Evolutionary conservation across 2,888 invertebrate genomes (phyloP).

Genomic region (Ptychoptera contaminata): DNA sequence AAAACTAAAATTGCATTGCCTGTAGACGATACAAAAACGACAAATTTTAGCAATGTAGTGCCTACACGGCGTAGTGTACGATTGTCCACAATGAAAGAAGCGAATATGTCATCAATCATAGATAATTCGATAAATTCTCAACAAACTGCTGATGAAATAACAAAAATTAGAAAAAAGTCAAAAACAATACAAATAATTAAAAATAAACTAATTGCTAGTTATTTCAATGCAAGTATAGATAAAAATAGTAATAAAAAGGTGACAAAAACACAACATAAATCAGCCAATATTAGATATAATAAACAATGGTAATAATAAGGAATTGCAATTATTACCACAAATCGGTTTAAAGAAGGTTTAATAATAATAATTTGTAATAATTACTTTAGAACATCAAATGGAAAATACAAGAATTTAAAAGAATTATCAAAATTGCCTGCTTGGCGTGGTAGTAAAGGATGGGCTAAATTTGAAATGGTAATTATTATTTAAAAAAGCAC

Average conservation of each 20-base stretch:
- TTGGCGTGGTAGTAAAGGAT: no score
- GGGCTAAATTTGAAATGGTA: no score
- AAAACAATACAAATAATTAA: background rate
- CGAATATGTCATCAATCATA: no score
- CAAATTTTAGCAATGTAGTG: no score
- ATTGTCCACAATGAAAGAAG: no score
- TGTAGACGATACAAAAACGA: background rate
- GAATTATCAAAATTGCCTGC: background rate
- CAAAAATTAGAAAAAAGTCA: no score
- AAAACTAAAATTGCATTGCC: background rate
- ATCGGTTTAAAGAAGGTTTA: background rate
- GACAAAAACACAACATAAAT: background rate
- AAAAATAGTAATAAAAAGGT: background rate
- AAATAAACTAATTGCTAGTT: background rate
- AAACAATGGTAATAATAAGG: background rate
- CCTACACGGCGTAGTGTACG: background rate
- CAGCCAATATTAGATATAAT: background rate
- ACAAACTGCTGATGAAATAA: no score
- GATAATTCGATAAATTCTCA: no score
- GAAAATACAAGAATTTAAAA: background rate
- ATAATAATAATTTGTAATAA: background rate
- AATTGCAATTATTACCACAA: background rate
- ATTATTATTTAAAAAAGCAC: no score
- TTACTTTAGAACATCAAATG: background rate
- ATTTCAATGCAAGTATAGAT: background rate